Percentiles rank a stretch among this genome's conserved stretches.
Evolutionary conservation across 2,797 vertebrate genomes (phyloP).

Genomic region (Enteromius thamalakanensis): DNA sequence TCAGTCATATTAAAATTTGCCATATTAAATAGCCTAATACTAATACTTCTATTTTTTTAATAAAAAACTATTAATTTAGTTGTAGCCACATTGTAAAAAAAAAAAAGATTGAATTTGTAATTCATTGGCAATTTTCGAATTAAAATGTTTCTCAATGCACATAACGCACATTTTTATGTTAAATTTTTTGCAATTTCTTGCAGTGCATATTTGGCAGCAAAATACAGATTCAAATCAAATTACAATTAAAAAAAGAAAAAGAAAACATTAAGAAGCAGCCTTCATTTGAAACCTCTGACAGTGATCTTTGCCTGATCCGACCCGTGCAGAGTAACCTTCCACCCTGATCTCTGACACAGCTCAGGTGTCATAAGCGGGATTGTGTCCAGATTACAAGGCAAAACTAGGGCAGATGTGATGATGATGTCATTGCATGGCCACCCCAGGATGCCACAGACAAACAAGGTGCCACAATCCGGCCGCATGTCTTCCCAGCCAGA

Average conservation of each 20-base stretch:
- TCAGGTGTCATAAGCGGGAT: constrained; percentile 16
- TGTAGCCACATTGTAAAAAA: neutral
- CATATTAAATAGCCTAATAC: neutral
- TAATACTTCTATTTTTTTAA: neutral
- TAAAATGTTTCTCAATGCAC: too few species aligned
- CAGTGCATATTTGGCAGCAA: neutral
- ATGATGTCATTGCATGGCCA: constrained; percentile 36
- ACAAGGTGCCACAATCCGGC: neutral
- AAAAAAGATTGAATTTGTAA: too few species aligned
- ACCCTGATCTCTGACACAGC: constrained; percentile 34
- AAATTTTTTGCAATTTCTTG: neutral
- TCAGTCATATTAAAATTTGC: too few species aligned
- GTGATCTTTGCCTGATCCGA: neutral
- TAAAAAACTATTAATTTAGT: neutral
- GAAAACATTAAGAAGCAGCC: neutral
- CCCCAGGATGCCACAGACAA: neutral
- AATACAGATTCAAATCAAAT: neutral
- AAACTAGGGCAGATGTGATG: constrained; percentile 32
- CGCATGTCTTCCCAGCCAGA: neutral
- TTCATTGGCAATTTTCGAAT: too few species aligned
- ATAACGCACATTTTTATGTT: too few species aligned
- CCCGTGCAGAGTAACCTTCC: neutral
- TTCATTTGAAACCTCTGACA: neutral
- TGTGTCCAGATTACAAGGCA: constrained; percentile 32
- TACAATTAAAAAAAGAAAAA: neutral